Base-by-base conservation (phyloP, 2,797 vertebrate species). In the Uromys caudimaculatus region DNA sequence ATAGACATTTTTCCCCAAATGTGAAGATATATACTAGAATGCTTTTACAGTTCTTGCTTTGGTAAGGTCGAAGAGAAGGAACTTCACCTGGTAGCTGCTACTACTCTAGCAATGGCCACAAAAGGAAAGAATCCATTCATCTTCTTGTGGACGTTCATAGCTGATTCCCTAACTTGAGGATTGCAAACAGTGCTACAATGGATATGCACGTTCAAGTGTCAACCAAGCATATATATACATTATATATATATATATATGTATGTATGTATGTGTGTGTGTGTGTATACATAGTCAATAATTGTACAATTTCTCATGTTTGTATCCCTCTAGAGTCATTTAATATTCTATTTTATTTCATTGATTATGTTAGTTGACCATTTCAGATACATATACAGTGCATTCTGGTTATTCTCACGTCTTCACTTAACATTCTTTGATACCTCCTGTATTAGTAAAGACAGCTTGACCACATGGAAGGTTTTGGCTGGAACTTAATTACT, bases 401-500 rank as follows among this genome's bases (percentile, higher is more conserved):
- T 91, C 35, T 19, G 16, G 7, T 67, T 83, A 54, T 1, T 47
- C 7, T 93, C 62, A 77, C 29, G 41, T 73, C 88, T 64, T 64
- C 19, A 83, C 19, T n/a, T 85, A 67, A 38, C 41, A 88, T 47
- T 69, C 19, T 89, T 92, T 89, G 14, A 83, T 62, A 58, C 8
- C 41, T 94, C 38, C 56, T 23, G 71, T 79, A 93, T 87, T 41
- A 91, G 14, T 58, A 94, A 89, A 87, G 78, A 90, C 13, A 83
- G 8, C 35, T 81, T 75, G 91, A 50, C 69, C 69, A 58, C 2
- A 23, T 60, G 2, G 12, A 84, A 44, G 71, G 12, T 62, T 83
- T 85, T 96, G 62, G 17, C 56, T 60, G 85, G 60, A 75, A 78
- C 85, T 35, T 91, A 95, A 95, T 58, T 50, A 44, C 41, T 47